Conservation (phyloP, 2,113 vertebrate species). For the Anolis sagrei region DNA sequence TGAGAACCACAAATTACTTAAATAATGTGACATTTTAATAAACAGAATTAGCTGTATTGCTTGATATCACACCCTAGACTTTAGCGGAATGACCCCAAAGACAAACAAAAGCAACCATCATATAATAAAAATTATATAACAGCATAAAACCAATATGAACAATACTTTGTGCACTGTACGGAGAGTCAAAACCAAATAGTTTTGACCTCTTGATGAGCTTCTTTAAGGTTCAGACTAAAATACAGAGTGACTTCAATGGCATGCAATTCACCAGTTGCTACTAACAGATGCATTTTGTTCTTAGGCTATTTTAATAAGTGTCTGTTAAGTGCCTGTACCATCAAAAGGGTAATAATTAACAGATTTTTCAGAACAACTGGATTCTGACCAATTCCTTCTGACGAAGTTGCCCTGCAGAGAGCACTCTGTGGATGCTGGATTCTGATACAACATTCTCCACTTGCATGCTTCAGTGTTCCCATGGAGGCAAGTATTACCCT, state of each 20-base stretch:
- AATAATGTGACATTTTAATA: not conserved
- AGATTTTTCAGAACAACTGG: not conserved
- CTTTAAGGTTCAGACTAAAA: no score
- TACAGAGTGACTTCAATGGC: no score
- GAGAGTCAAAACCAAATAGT: no score
- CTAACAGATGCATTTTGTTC: no score
- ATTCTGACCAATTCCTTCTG: not conserved
- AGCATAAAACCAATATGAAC: not conserved
- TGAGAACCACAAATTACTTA: not conserved
- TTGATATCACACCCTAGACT: not conserved
- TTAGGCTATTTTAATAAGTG: not conserved
- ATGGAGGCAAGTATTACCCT: not conserved
- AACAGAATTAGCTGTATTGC: not conserved
- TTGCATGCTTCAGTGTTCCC: not conserved
- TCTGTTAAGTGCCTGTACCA: not conserved
- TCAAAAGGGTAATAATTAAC: not conserved
- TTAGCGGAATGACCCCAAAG: not conserved
- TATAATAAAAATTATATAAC: not conserved
- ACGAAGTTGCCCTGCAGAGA: not conserved
- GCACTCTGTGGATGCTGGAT: not conserved
- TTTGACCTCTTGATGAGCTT: no score
- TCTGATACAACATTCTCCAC: not conserved
- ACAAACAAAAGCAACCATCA: not conserved
- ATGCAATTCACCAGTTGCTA: no score
- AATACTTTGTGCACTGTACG: no score